A percentile compares a stretch with the other conserved stretches of the same genome.
Conservation (phyloP, 2,113 vertebrate species). For the Melanostigma gelatinosum region DNA sequence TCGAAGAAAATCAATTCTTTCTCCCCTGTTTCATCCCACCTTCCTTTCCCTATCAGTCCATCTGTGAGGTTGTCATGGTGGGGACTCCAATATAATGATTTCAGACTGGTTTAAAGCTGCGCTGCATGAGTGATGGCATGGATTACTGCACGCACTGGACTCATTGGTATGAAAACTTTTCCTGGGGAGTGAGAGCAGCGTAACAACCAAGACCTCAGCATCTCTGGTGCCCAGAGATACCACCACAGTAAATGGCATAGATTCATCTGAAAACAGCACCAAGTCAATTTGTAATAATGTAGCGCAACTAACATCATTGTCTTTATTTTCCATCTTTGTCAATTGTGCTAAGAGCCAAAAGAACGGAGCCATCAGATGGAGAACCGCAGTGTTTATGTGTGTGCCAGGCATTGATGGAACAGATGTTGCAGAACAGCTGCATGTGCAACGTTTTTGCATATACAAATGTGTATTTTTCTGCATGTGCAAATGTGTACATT, state of each 20-base stretch:
- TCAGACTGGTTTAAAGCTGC: slow-evolving; percentile 61
- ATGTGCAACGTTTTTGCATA: slow-evolving; percentile 10
- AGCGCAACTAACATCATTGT: background rate
- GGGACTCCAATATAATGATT: slow-evolving; percentile 63
- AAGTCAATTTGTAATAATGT: background rate
- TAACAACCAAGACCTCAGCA: slow-evolving; percentile 24
- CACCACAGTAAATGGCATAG: background rate
- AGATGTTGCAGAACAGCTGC: slow-evolving; percentile 38
- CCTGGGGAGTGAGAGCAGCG: slow-evolving; percentile 15
- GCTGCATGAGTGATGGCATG: slow-evolving; percentile 54
- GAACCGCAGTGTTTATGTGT: background rate
- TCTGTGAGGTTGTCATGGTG: slow-evolving; percentile 62
- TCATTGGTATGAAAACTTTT: slow-evolving; percentile 57
- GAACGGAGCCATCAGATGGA: background rate
- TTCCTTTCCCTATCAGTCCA: slow-evolving; percentile 46
- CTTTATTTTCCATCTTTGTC: background rate
- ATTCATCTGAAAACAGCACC: background rate
- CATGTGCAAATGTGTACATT: slow-evolving; percentile 22
- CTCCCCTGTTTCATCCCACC: slow-evolving; percentile 51
- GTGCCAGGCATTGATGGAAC: slow-evolving; percentile 9
- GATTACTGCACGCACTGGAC: slow-evolving; percentile 53
- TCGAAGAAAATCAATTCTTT: slow-evolving; percentile 70
- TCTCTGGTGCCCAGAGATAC: slow-evolving; percentile 9
- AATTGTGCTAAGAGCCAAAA: slow-evolving; percentile 3
- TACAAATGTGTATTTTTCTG: slow-evolving; percentile 18